Conservation (phyloP, 1,140 invertebrate species). For the Pinna nobilis region DNA sequence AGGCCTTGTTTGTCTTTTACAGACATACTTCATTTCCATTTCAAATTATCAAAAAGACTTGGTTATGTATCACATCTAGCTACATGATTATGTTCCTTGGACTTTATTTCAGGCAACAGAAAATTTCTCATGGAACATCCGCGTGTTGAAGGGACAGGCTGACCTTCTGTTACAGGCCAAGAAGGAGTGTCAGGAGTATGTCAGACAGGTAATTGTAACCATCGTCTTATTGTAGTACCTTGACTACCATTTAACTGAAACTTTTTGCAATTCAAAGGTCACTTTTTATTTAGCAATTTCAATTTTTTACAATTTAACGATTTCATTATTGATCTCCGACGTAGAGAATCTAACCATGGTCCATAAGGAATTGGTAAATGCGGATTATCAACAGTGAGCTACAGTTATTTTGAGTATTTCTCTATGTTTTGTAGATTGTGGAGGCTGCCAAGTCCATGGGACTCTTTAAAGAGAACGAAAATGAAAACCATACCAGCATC, state of each 20-base stretch:
- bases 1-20: too few species aligned
- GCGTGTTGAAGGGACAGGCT: conserved; percentile 78
- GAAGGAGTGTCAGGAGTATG: conserved; percentile 68
- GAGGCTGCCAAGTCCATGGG: conserved; percentile 17
- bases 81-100: not conserved
- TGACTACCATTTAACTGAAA: too few species aligned
- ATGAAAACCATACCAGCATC: not conserved
- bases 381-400: too few species aligned
- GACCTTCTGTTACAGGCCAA: conserved; percentile 75
- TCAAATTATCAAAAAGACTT: too few species aligned
- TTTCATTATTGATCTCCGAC: too few species aligned
- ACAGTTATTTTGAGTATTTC: too few species aligned
- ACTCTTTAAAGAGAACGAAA: not conserved
- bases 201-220: conserved; percentile 65
- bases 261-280: too few species aligned
- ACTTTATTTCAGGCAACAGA: conserved; percentile 72
- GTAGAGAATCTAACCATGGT: too few species aligned
- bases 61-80: not conserved
- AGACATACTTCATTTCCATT: too few species aligned
- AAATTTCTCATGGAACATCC: conserved; percentile 79
- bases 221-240: not conserved
- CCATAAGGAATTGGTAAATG: too few species aligned
- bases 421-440: not conserved
- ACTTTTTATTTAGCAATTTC: too few species aligned
- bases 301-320: too few species aligned